A percentile compares a stretch with the other conserved stretches of the same genome.
These are phyloP conservation scores for Leptodirus hochenwartii DNA, from an alignment of 2,888 invertebrate species.

Conservation along the genomic window DNA sequence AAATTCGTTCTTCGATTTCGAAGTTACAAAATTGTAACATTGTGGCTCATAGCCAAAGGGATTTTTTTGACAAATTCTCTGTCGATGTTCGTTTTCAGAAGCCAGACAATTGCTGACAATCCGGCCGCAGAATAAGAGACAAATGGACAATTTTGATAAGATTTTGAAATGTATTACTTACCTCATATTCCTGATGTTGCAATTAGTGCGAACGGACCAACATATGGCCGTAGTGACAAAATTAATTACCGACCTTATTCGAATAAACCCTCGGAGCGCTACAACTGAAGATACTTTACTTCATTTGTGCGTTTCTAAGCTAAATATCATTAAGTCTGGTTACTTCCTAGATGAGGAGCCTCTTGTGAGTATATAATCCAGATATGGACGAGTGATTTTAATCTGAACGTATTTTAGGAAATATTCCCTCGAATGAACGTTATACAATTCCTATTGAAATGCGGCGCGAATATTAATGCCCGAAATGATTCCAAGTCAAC, in stretches of 20 bases:
- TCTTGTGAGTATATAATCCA: slow-evolving; percentile 18
- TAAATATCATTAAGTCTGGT: slow-evolving; percentile 59
- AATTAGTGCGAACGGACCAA: slow-evolving; percentile 34
- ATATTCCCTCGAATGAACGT: slow-evolving; percentile 57
- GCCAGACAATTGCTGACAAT: slow-evolving; percentile 31
- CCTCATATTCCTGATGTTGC: slow-evolving; percentile 50
- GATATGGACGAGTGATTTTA: neutral
- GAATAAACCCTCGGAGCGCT: slow-evolving; percentile 46
- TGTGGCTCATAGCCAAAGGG: no score
- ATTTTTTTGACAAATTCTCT: no score
- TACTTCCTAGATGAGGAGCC: slow-evolving; percentile 53
- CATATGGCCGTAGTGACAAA: slow-evolving; percentile 29
- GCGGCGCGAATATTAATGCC: slow-evolving; percentile 60
- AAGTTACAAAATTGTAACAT: no score
- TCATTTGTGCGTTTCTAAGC: slow-evolving; percentile 63
- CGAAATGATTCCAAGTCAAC: slow-evolving; percentile 61
- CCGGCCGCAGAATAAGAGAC: slow-evolving; percentile 55
- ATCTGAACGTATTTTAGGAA: slow-evolving; percentile 27
- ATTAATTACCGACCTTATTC: slow-evolving; percentile 37
- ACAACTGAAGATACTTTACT: slow-evolving; percentile 62
- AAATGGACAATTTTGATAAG: slow-evolving; percentile 67
- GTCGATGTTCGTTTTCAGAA: no score
- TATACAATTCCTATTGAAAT: slow-evolving; percentile 50
- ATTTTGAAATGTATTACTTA: slow-evolving; percentile 64
- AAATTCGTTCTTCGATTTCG: no score